Evolutionary conservation across 2,113 vertebrate species (phyloP).

Genomic region (Tretioscincus oriximinensis): DNA sequence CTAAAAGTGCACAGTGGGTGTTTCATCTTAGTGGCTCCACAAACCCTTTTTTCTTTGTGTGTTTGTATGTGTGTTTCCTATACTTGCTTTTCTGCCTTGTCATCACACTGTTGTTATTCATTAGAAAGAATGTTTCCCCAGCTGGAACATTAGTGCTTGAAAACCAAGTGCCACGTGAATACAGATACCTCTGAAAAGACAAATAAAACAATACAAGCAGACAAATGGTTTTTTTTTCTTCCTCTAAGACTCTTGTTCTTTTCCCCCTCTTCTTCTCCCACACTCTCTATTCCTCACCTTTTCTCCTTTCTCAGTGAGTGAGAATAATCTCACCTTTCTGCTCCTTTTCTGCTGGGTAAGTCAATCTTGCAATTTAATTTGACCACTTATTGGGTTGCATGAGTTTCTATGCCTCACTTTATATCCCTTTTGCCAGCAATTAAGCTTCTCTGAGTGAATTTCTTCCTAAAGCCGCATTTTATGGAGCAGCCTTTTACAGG

Average conservation of each 20-base stretch:
- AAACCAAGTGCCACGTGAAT: slow-evolving; percentile 47
- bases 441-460: slow-evolving; percentile 20
- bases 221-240: not conserved
- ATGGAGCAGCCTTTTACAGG: slow-evolving; percentile 6
- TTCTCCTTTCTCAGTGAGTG: slow-evolving; percentile 19
- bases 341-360: not conserved
- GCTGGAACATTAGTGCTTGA: slow-evolving; percentile 24
- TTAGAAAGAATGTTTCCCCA: slow-evolving; percentile 44
- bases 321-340: not conserved
- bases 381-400: slow-evolving; percentile 28
- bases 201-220: slow-evolving; percentile 3
- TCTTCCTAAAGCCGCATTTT: not conserved
- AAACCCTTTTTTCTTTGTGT: slow-evolving; percentile 30
- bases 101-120: slow-evolving; percentile 47
- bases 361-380: slow-evolving; percentile 27
- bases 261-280: not conserved
- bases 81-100: slow-evolving; percentile 35
- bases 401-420: slow-evolving; percentile 28
- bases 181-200: slow-evolving; percentile 9
- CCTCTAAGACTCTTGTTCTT: not conserved
- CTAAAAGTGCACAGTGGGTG: slow-evolving; percentile 26
- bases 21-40: slow-evolving; percentile 47
- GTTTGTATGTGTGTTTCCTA: not conserved
- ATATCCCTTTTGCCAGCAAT: slow-evolving; percentile 34
- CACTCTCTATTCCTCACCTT: not conserved